Base-by-base conservation (phyloP, 2,113 vertebrate genomes). In the Chloroceryle aenea region DNA sequence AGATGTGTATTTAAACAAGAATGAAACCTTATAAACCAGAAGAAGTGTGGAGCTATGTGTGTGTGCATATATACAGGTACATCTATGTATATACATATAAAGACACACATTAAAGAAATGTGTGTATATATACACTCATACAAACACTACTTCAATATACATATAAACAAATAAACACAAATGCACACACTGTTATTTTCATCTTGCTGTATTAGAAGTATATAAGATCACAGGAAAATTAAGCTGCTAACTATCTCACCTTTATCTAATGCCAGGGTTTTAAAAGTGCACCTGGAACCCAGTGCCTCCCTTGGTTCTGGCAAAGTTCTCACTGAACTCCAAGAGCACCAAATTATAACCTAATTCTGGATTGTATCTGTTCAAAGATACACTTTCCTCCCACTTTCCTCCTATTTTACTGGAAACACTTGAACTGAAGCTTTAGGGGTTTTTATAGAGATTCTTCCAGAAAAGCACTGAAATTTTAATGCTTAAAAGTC, bases 41-140 rank as follows among this genome's bases (percentile, higher is more conserved):
- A 71, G 6, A 75, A 71, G 6, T 26, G 10, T 55, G 16, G 32
- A 13, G 7, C 22, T 36, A 36, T 0, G 0, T n/a, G 36, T 52
- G 27, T 9, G 26, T 42, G 21, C 5, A 14, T 25, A 32, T 30
- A 62, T 2, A 38, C 25, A 14, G 9, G 5, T 17, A 7, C 30
- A 29, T 18, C 17, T 56, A 1, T 20, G 5, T 12, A 42, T 10
- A 40, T 19, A 22, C 0, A 2, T 42, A 29, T 26, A 82, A 45
- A 90, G 36, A 16, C 14, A 68, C 4, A 48, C 17, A 67, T 55
- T 47, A 83, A 77, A 89, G 12, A 52, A 84, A 42, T 10, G 5
- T 34, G 10, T 67, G 9, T 47, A 18, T 52, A 4, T 55, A 22
- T 20, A 30, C 9, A 63, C 19, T 43, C 6, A 12, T 45, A 29